Evolutionary conservation across 2,888 invertebrate species (phyloP).

Genomic region (Apomyelois bistriatella): DNA sequence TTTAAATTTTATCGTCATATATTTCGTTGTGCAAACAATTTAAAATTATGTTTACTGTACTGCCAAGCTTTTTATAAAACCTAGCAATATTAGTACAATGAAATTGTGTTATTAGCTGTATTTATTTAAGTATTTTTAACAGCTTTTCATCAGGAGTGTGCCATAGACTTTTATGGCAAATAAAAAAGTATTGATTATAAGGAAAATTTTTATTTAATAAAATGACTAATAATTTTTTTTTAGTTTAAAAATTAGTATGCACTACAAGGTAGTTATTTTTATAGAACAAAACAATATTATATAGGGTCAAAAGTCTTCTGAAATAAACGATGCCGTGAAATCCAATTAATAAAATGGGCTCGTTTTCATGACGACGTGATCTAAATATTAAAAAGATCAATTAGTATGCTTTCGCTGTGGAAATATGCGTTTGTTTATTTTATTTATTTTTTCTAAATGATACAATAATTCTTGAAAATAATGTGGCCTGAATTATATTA

Average conservation of each 20-base stretch:
- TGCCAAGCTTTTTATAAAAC: neutral
- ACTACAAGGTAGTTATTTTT: too few relatives aligned
- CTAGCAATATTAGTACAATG: neutral
- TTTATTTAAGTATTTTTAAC: too few relatives aligned
- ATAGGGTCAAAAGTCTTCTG: constrained; percentile 27
- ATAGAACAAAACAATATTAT: neutral
- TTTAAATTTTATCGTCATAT: constrained; percentile 20
- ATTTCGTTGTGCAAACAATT: neutral
- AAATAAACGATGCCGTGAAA: constrained; percentile 50
- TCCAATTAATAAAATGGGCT: constrained; percentile 55
- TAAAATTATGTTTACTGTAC: neutral
- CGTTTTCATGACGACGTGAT: constrained; percentile 30
- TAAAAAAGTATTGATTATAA: too few relatives aligned
- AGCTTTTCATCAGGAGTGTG: too few relatives aligned
- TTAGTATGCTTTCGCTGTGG: constrained; percentile 10
- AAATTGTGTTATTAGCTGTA: too few relatives aligned
- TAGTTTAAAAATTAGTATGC: too few relatives aligned
- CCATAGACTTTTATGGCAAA: too few relatives aligned
- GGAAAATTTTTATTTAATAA: too few relatives aligned
- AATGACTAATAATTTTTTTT: too few relatives aligned
- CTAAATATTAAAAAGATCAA: constrained; percentile 34
- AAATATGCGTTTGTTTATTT: neutral
- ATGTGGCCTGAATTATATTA: too few relatives aligned
- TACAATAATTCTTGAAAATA: neutral
- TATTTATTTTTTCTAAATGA: neutral